These are phyloP conservation scores for Drosophila sp. DNA, from an alignment of 1,140 invertebrate species.

Conservation along the genomic window DNA sequence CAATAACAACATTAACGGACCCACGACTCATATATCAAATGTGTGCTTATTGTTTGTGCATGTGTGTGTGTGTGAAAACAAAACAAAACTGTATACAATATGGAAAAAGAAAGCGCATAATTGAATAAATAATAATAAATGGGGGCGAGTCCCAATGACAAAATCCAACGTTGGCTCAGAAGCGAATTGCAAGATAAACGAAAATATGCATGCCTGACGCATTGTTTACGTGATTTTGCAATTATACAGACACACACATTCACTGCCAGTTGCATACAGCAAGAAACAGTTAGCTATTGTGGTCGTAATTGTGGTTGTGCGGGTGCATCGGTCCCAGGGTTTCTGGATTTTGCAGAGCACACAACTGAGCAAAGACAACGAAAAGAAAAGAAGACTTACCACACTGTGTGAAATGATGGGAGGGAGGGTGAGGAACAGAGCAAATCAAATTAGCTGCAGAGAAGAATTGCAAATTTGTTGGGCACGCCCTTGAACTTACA, in stretches of 20 bases:
- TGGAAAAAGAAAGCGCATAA: slow-evolving; percentile 78
- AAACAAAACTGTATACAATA: slow-evolving; percentile 68
- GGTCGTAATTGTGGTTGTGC: slow-evolving; percentile 30
- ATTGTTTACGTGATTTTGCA: slow-evolving; percentile 77
- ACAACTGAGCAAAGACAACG: slow-evolving; percentile 14
- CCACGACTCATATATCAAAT: slow-evolving; percentile 38
- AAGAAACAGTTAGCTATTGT: slow-evolving; percentile 65
- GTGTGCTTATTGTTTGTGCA: slow-evolving; percentile 6
- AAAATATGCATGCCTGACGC: slow-evolving; percentile 61
- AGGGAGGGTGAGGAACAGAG: neutral
- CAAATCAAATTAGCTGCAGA: slow-evolving; percentile 67
- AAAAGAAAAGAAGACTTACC: slow-evolving; percentile 46
- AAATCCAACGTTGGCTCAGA: slow-evolving; percentile 57
- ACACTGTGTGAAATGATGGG: neutral
- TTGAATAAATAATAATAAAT: slow-evolving; percentile 82
- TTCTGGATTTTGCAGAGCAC: slow-evolving; percentile 32
- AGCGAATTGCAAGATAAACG: slow-evolving; percentile 54
- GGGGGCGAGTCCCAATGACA: slow-evolving; percentile 71
- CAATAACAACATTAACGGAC: slow-evolving; percentile 43
- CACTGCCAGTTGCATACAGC: slow-evolving; percentile 1
- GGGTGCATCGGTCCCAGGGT: slow-evolving; percentile 70
- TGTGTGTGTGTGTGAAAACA: slow-evolving; percentile 65
- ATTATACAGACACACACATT: slow-evolving; percentile 36
- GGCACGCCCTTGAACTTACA: slow-evolving; percentile 78
- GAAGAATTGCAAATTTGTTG: slow-evolving; percentile 47